phyloP scores from a whole-genome alignment of 2,888 invertebrate species.

The Drosophila algonquin region DNA sequence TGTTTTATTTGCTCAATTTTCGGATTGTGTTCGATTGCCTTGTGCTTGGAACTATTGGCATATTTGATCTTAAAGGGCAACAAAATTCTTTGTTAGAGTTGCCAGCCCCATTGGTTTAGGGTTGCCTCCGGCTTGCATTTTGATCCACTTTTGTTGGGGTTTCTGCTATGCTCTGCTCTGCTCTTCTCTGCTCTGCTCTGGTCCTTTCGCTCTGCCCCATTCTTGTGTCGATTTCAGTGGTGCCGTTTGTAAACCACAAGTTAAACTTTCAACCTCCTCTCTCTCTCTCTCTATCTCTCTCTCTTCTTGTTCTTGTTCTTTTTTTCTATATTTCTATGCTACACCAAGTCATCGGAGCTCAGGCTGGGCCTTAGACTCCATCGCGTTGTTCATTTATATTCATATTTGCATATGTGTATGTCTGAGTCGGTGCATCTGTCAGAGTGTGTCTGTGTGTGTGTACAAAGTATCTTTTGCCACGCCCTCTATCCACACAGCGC shows the following conservation, averaged over 20 bases:
- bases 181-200: no score
- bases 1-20: not conserved
- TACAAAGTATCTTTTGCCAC: conserved; percentile 58
- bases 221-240: conserved; percentile 2
- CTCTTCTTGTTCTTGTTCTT: not conserved
- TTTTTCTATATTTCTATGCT: not conserved
- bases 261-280: conserved; percentile 5
- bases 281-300: not conserved
- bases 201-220: no score
- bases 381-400: conserved; percentile 74
- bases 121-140: not conserved
- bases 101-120: no score
- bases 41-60: no score
- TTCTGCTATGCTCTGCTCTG: not conserved
- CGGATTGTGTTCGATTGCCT: not conserved
- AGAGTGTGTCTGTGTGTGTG: conserved; percentile 42
- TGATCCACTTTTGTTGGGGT: conserved; percentile 4
- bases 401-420: conserved; percentile 67
- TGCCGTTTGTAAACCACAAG: conserved; percentile 12
- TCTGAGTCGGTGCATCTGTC: conserved; percentile 40
- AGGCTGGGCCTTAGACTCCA: conserved; percentile 50
- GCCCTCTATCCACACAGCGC: conserved; percentile 10
- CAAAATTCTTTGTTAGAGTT: no score
- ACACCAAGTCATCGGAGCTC: conserved; percentile 23
- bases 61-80: no score